A percentile compares a stretch with the other conserved stretches of the same genome.
These are phyloP conservation scores for Drosophila triauraria DNA, from an alignment of 1,140 invertebrate genomes.

Conservation along the genomic window DNA sequence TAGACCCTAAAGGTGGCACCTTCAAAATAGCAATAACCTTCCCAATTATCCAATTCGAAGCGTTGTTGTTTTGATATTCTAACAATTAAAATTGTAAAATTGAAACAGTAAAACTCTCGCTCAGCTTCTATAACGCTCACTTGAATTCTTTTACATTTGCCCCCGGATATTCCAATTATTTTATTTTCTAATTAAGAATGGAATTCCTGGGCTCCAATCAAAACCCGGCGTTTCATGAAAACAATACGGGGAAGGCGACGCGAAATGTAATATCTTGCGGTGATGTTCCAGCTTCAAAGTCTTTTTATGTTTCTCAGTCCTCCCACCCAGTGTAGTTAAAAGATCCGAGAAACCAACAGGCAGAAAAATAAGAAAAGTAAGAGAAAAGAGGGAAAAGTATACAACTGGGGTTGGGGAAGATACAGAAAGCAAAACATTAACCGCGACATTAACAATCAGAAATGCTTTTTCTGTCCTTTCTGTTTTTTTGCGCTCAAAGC, in stretches of 20 bases:
- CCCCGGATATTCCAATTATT: conserved; percentile 17
- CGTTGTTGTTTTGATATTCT: too few relatives aligned
- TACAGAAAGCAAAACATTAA: conserved; percentile 50
- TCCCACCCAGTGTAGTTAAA: conserved; percentile 1
- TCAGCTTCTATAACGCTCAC: background rate
- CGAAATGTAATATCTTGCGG: conserved; percentile 29
- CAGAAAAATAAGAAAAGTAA: conserved; percentile 6
- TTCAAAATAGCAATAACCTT: too few relatives aligned
- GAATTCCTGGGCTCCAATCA: conserved; percentile 9
- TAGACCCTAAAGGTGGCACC: background rate
- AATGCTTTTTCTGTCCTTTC: conserved; percentile 47
- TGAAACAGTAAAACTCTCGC: conserved; percentile 3
- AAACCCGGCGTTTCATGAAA: conserved; percentile 14
- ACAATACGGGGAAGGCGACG: conserved; percentile 1
- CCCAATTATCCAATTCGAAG: background rate
- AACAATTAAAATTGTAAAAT: conserved; percentile 1
- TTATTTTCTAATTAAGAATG: conserved; percentile 30
- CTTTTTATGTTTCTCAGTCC: conserved; percentile 6
- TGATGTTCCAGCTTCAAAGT: conserved; percentile 25
- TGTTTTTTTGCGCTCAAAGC: conserved; percentile 30
- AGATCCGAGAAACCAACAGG: conserved; percentile 8
- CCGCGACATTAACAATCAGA: conserved; percentile 73
- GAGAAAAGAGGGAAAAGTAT: conserved; percentile 7
- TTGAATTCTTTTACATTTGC: conserved; percentile 6
- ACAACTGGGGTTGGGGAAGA: conserved; percentile 1